phyloP scores from a whole-genome alignment of 2,113 vertebrate species.

The Todiramphus saurophagus region DNA sequence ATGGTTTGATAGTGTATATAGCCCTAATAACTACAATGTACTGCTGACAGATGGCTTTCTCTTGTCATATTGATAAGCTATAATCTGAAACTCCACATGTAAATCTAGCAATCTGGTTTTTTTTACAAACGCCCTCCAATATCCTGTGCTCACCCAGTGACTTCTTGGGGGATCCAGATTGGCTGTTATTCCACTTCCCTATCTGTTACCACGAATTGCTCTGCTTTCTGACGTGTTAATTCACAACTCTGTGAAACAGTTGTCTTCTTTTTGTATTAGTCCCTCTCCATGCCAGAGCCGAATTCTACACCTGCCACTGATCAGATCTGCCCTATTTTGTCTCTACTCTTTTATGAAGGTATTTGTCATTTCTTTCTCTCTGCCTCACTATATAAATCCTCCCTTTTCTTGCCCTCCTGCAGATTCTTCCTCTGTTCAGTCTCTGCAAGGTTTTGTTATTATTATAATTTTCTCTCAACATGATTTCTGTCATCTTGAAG shows the following conservation, averaged over 20 bases:
- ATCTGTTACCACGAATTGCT: neutral
- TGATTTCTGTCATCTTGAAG: conserved; percentile 34
- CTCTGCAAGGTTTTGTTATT: conserved; percentile 24
- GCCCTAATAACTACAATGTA: neutral
- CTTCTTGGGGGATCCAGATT: neutral
- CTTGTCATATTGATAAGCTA: neutral
- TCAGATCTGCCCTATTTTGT: neutral
- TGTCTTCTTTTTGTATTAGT: neutral
- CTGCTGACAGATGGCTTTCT: neutral
- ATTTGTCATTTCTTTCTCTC: neutral
- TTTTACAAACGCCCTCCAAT: neutral
- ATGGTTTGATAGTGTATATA: neutral
- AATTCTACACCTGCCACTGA: neutral
- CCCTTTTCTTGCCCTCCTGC: neutral
- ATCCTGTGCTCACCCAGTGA: neutral
- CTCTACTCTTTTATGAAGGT: neutral
- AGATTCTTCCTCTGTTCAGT: conserved; percentile 27
- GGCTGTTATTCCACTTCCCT: neutral
- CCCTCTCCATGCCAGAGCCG: neutral
- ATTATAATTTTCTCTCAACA: conserved; percentile 13
- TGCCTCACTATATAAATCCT: neutral
- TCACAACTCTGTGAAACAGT: neutral
- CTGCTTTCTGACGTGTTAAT: neutral
- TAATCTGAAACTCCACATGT: neutral
- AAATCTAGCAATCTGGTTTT: neutral